A percentile compares a stretch with the other conserved stretches of the same genome.
These are phyloP conservation scores for Athrips mouffetella DNA, from an alignment of 2,888 invertebrate genomes.

Conservation along the genomic window DNA sequence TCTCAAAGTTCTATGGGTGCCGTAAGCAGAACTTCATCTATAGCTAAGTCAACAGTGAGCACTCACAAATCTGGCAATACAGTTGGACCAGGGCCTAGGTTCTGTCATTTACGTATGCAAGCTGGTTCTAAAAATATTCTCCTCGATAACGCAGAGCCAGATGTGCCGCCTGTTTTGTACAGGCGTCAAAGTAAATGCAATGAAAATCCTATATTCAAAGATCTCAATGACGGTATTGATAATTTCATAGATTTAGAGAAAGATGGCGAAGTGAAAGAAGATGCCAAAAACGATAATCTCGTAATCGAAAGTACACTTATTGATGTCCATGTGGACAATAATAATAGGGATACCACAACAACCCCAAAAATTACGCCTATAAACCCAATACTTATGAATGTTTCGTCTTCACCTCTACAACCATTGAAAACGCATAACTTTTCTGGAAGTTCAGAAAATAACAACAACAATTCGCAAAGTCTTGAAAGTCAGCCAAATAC, in stretches of 20 bases:
- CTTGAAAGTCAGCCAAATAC: slow-evolving; percentile 55
- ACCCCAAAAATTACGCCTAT: slow-evolving; percentile 50
- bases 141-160: slow-evolving; percentile 86
- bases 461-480: slow-evolving; percentile 61
- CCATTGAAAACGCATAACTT: slow-evolving; percentile 70
- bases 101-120: slow-evolving; percentile 87
- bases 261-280: slow-evolving; percentile 43
- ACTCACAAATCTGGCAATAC: slow-evolving; percentile 70
- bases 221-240: slow-evolving; percentile 60
- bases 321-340: slow-evolving; percentile 68
- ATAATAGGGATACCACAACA: slow-evolving; percentile 54
- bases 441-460: slow-evolving; percentile 62
- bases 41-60: slow-evolving; percentile 72
- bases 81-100: slow-evolving; percentile 82
- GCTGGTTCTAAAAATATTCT: slow-evolving; percentile 89
- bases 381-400: slow-evolving; percentile 65
- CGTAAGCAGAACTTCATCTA: slow-evolving; percentile 66
- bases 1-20: slow-evolving; percentile 71
- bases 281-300: slow-evolving; percentile 51
- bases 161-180: slow-evolving; percentile 85
- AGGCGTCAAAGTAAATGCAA: slow-evolving; percentile 78
- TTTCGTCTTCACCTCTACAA: slow-evolving; percentile 69
- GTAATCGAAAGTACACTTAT: slow-evolving; percentile 69
- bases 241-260: slow-evolving; percentile 60
- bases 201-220: slow-evolving; percentile 68